phyloP scores from a whole-genome alignment of 2,797 vertebrate species.

The Allobates femoralis region DNA sequence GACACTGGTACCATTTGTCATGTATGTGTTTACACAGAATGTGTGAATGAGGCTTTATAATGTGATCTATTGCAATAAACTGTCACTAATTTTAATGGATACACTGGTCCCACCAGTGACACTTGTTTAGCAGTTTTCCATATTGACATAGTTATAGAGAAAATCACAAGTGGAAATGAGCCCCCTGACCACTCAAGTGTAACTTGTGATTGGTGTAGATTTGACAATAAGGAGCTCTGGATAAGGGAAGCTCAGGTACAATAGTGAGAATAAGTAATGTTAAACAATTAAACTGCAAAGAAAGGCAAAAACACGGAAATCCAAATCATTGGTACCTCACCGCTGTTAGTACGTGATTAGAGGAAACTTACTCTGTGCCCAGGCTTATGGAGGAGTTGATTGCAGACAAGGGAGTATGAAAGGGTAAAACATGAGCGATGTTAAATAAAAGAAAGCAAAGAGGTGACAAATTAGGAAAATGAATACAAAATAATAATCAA shows the following conservation, averaged over 20 bases:
- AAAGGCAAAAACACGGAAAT: constrained; percentile 17
- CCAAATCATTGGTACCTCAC: constrained; percentile 70
- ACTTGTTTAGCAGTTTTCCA: not conserved
- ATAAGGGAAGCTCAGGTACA: not conserved
- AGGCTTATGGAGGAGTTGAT: constrained; percentile 92
- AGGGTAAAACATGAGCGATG: constrained; percentile 83
- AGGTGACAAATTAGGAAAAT: constrained; percentile 72
- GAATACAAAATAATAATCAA: constrained; percentile 82
- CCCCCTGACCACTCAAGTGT: no score
- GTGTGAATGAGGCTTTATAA: no score
- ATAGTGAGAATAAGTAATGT: not conserved
- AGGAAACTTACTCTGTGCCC: constrained; percentile 98
- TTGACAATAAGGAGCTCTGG: not conserved
- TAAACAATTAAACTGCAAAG: not conserved
- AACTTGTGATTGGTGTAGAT: not conserved
- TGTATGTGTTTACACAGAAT: no score
- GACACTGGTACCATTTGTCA: no score
- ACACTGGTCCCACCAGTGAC: not conserved
- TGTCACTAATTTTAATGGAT: not conserved
- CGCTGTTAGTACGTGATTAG: constrained; percentile 76
- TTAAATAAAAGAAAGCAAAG: constrained; percentile 80
- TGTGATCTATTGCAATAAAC: no score
- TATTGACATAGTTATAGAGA: not conserved
- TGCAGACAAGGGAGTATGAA: constrained; percentile 82
- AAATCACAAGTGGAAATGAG: not conserved